Conservation (phyloP, 2,797 vertebrate species). For the Microhierax caerulescens region DNA sequence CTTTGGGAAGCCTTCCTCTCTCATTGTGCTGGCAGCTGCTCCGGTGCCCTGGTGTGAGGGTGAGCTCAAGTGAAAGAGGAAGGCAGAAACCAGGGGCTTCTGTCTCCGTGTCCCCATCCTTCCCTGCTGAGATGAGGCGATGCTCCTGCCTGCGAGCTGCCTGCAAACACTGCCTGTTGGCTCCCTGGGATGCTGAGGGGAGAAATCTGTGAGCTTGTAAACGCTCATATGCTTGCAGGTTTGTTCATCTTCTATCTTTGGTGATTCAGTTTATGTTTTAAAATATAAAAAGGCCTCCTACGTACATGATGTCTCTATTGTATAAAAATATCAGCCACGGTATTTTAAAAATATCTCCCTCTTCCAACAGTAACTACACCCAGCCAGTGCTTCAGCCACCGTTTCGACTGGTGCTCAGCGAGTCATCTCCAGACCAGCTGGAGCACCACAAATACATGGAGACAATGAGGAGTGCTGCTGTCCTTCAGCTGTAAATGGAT, state of each 20-base stretch:
- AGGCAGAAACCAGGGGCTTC: background rate
- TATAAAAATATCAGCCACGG: constrained; percentile 42
- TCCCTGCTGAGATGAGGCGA: background rate
- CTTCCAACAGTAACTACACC: background rate
- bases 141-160: background rate
- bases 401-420: background rate
- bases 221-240: background rate
- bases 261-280: constrained; percentile 41
- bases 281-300: constrained; percentile 56
- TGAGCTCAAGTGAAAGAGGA: background rate
- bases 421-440: background rate
- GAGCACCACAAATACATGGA: background rate
- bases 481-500: background rate
- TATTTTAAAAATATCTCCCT: constrained; percentile 38
- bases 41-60: accelerated
- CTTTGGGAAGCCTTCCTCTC: background rate
- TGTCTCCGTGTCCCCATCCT: background rate
- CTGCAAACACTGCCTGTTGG: background rate
- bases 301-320: constrained; percentile 61
- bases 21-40: accelerated
- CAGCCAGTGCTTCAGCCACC: background rate
- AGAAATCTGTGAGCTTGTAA: background rate
- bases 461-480: background rate
- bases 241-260: constrained; percentile 51
- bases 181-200: accelerated